phyloP scores from a whole-genome alignment of 2,888 invertebrate genomes.

The Metellina segmentata region DNA sequence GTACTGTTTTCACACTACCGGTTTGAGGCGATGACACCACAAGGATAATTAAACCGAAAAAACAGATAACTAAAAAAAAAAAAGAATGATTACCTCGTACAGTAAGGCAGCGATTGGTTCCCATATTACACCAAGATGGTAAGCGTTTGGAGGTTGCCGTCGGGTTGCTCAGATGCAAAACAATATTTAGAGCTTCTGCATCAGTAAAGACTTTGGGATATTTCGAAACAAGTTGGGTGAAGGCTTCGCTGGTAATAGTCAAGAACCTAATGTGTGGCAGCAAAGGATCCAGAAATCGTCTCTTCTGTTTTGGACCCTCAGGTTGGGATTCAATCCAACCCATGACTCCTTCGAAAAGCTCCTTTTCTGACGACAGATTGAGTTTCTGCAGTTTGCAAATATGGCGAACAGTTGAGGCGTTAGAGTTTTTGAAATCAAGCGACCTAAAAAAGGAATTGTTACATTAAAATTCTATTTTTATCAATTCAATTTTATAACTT shows the following conservation, averaged over 20 bases:
- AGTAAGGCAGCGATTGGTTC: conserved; percentile 9
- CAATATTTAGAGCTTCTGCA: conserved; percentile 45
- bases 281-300: conserved; percentile 15
- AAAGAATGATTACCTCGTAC: background rate
- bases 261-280: conserved; percentile 46
- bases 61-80: background rate
- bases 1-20: no score
- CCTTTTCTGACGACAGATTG: conserved; percentile 41
- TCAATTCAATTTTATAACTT: no score
- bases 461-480: no score
- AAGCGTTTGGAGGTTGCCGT: background rate
- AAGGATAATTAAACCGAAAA: background rate
- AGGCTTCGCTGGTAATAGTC: background rate
- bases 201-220: conserved; percentile 44
- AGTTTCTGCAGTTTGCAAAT: conserved; percentile 51
- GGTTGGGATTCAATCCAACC: conserved; percentile 20
- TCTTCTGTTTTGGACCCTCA: background rate
- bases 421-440: conserved; percentile 6
- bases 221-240: conserved; percentile 13
- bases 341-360: conserved; percentile 33
- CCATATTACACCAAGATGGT: conserved; percentile 48
- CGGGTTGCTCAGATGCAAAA: conserved; percentile 35
- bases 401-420: conserved; percentile 15
- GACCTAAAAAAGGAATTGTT: conserved; percentile 25
- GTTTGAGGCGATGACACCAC: no score